These are phyloP conservation scores for Argyra leucocephala DNA, from an alignment of 2,888 invertebrate species.

Conservation along the genomic window DNA sequence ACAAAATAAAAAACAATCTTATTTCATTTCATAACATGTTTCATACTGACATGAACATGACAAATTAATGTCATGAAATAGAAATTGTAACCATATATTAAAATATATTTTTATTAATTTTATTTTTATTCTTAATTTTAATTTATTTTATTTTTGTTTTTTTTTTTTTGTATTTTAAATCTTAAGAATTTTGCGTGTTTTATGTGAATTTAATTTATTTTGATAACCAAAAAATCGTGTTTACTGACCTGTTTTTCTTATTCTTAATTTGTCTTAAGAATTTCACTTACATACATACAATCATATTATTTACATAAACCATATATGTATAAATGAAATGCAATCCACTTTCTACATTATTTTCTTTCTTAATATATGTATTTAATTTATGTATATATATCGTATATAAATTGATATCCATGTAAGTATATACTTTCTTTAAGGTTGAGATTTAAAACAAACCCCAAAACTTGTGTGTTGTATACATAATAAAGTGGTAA, in stretches of 20 bases:
- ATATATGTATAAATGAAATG: too few species aligned
- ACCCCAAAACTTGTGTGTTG: too few species aligned
- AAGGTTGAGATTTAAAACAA: too few species aligned
- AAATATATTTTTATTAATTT: neutral
- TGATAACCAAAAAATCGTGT: neutral
- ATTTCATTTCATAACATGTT: neutral
- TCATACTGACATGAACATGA: neutral
- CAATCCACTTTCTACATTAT: too few species aligned
- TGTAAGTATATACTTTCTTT: too few species aligned
- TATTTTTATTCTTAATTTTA: too few species aligned
- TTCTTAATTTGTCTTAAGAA: neutral
- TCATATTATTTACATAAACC: neutral
- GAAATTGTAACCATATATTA: neutral
- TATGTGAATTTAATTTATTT: neutral
- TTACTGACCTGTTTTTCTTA: neutral
- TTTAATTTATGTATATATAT: too few species aligned
- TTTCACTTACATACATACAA: neutral
- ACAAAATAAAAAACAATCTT: neutral
- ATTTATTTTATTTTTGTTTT: too few species aligned
- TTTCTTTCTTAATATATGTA: too few species aligned
- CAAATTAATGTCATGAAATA: neutral
- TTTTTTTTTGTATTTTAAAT: too few species aligned
- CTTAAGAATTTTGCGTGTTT: slow-evolving; percentile 5
- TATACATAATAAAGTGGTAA: too few species aligned
- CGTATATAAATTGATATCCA: too few species aligned